phyloP scores from a whole-genome alignment of 1,140 invertebrate species.

The Zaprionus davidi region DNA sequence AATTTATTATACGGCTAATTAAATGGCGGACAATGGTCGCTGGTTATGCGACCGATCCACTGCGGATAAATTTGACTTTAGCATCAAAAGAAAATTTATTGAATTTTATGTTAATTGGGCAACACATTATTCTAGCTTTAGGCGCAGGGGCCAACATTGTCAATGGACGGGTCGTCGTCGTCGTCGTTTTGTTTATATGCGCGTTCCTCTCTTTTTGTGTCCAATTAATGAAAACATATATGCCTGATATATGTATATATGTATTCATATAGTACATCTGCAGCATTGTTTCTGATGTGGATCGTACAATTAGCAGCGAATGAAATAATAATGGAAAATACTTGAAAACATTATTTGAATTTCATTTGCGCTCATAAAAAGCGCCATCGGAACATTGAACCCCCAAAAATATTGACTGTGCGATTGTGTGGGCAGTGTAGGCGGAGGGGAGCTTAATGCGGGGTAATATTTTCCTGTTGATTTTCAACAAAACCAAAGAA shows the following conservation, averaged over 20 bases:
- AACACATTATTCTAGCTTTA: conserved; percentile 55
- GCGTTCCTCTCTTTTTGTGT: conserved; percentile 6
- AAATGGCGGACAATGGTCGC: conserved; percentile 4
- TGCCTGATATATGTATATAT: no score
- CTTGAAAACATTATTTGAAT: conserved; percentile 60
- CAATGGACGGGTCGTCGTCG: not conserved
- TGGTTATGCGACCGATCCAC: conserved; percentile 2
- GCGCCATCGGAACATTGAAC: conserved; percentile 57
- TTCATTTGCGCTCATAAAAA: conserved; percentile 53
- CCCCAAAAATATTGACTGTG: conserved; percentile 22
- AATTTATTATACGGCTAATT: conserved; percentile 53
- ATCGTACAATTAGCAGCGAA: conserved; percentile 56
- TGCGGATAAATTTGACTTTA: conserved; percentile 59
- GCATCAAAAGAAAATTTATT: conserved; percentile 52
- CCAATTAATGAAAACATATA: conserved; percentile 60
- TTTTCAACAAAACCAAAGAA: conserved; percentile 34
- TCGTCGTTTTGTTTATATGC: conserved; percentile 17
- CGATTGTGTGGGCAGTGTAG: not conserved
- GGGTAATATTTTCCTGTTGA: conserved; percentile 30
- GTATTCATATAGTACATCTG: not conserved
- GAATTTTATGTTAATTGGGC: conserved; percentile 66
- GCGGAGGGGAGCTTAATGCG: not conserved
- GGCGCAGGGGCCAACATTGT: conserved; percentile 16
- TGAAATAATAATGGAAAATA: conserved; percentile 56
- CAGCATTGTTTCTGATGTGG: conserved; percentile 38